A percentile compares a stretch with the other conserved stretches of the same genome.
phyloP scores from a whole-genome alignment of 2,888 invertebrate species.

The Caenorhabditis uteleia region DNA sequence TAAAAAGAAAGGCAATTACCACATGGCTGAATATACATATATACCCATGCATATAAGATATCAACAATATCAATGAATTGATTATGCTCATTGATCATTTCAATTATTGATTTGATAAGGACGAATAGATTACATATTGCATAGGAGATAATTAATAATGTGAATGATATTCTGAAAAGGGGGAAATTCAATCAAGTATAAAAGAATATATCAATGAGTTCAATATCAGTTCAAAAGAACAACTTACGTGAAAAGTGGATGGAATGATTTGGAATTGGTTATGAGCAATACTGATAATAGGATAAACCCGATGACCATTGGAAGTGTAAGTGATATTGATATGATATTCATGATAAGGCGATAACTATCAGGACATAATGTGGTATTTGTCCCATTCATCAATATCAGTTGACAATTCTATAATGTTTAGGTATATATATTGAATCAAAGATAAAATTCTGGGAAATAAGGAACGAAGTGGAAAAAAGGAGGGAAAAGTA shows the following conservation, averaged over 20 bases:
- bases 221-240: background rate
- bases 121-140: constrained; percentile 27
- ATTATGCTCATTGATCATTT: constrained; percentile 11
- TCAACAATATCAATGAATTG: constrained; percentile 10
- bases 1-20: too few species aligned
- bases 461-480: too few species aligned
- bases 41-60: constrained; percentile 22
- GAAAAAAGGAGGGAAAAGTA: too few species aligned
- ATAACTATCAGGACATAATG: constrained; percentile 23
- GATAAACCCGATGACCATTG: constrained; percentile 19
- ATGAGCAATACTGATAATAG: constrained; percentile 11
- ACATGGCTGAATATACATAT: constrained; percentile 40
- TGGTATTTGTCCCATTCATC: too few species aligned
- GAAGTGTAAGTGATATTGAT: constrained; percentile 19
- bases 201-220: too few species aligned
- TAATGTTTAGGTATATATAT: too few species aligned
- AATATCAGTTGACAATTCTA: too few species aligned
- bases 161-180: constrained; percentile 30
- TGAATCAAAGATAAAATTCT: too few species aligned
- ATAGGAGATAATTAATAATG: constrained; percentile 22
- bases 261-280: constrained; percentile 23
- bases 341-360: constrained; percentile 16
- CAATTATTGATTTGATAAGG: constrained; percentile 11
- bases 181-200: too few species aligned
- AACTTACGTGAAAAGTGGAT: constrained; percentile 36